Percentiles rank a stretch among this genome's conserved stretches.
phyloP scores from a whole-genome alignment of 2,797 vertebrate genomes.

The Zalophus californianus region DNA sequence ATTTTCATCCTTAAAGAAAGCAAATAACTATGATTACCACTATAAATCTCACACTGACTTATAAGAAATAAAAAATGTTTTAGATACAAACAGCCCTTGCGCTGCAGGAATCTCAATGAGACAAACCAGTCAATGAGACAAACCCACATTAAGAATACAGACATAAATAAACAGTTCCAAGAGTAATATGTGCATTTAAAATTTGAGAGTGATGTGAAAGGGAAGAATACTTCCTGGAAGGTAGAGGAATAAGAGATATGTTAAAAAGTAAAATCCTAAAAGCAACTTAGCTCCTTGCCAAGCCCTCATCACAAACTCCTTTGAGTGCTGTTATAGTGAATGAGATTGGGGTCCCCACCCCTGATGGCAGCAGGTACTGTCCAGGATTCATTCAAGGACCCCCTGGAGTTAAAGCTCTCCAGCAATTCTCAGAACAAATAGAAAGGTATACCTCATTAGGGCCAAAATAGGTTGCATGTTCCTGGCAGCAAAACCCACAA shows the following conservation, averaged over 20 bases:
- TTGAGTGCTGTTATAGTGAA: background rate
- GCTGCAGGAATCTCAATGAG: background rate
- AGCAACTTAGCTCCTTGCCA: background rate
- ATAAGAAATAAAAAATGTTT: background rate
- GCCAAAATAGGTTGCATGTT: background rate
- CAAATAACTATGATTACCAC: background rate
- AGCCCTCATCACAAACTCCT: background rate
- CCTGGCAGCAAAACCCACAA: background rate
- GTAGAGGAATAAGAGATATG: background rate
- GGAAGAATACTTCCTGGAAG: background rate
- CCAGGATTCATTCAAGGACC: too few species aligned
- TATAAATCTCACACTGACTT: background rate
- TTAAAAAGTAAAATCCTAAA: background rate
- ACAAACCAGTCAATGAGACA: background rate
- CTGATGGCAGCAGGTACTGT: background rate
- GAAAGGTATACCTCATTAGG: background rate
- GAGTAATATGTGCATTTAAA: background rate
- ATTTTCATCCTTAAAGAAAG: background rate
- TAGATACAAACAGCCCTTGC: background rate
- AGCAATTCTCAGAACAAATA: background rate
- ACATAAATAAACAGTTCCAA: constrained; percentile 5
- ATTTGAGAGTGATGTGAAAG: background rate
- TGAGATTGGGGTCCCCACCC: accelerated
- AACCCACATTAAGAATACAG: background rate
- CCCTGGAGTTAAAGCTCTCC: background rate